These are phyloP conservation scores for Calidris pygmaea DNA, from an alignment of 2,113 vertebrate species.

Conservation along the genomic window DNA sequence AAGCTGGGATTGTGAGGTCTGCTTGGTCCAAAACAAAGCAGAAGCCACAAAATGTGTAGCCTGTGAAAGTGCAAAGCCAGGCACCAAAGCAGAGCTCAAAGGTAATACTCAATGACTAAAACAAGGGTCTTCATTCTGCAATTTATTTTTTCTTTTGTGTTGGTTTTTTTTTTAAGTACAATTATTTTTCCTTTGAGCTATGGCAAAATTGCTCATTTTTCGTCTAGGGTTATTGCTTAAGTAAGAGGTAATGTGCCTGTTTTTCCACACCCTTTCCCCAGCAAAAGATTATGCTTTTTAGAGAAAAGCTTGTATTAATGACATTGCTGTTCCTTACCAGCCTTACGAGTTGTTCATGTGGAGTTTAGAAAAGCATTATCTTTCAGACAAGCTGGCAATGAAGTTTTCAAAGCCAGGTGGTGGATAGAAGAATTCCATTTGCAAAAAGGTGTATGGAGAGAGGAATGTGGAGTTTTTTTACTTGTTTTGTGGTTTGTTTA, in stretches of 20 bases:
- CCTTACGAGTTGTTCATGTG: background rate
- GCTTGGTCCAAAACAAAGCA: constrained; percentile 74
- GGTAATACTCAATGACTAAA: constrained; percentile 72
- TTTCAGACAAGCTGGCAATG: background rate
- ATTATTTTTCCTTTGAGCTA: background rate
- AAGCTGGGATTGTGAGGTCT: constrained; percentile 78
- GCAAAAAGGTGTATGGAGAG: background rate
- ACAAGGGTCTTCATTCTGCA: background rate
- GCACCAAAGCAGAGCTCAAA: constrained; percentile 83
- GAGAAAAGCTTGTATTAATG: background rate
- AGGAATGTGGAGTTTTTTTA: background rate
- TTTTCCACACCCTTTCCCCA: background rate
- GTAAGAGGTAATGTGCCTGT: accelerated
- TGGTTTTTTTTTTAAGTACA: background rate
- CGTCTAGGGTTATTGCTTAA: background rate
- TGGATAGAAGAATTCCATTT: background rate
- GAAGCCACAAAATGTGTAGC: constrained; percentile 72
- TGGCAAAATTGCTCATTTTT: background rate
- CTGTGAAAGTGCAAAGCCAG: constrained; percentile 73
- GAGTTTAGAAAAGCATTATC: background rate
- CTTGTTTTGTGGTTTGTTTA: background rate
- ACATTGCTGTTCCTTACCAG: background rate
- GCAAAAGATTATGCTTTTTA: background rate
- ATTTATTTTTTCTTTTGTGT: background rate
- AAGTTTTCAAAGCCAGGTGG: background rate